A percentile compares a stretch with the other conserved stretches of the same genome.
These are phyloP conservation scores for Engraulis encrasicolus DNA, from an alignment of 2,113 vertebrate species.

Conservation along the genomic window DNA sequence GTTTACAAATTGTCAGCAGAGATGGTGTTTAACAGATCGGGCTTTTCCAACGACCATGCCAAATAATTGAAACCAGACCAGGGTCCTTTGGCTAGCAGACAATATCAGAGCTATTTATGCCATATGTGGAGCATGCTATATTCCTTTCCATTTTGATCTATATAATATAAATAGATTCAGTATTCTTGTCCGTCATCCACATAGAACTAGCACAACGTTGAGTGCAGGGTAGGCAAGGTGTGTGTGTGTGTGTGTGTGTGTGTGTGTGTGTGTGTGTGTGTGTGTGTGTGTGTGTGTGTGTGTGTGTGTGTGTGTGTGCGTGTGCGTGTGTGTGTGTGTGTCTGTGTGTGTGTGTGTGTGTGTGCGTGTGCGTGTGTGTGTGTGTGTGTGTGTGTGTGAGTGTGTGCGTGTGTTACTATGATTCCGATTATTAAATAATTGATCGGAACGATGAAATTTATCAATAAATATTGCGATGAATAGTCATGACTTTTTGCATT, in stretches of 20 bases:
- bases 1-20: not conserved
- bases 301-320: no score
- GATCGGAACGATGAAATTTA: no score
- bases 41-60: not conserved
- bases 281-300: no score
- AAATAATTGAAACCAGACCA: not conserved
- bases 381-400: not conserved
- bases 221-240: not conserved
- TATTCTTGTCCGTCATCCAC: not conserved
- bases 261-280: no score
- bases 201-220: not conserved
- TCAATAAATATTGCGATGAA: no score
- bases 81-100: no score
- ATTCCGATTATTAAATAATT: no score
- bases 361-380: not conserved
- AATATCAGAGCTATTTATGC: no score
- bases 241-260: no score
- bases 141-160: not conserved
- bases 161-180: not conserved
- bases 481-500: no score
- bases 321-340: not conserved
- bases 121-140: no score
- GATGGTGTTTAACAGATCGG: not conserved
- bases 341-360: not conserved
- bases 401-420: slow-evolving; percentile 8